Evolutionary conservation across 2,797 vertebrate genomes (phyloP), one percentile per base, ranked within the genome.

Genomic region (Chaenodraco wilsoni): DNA sequence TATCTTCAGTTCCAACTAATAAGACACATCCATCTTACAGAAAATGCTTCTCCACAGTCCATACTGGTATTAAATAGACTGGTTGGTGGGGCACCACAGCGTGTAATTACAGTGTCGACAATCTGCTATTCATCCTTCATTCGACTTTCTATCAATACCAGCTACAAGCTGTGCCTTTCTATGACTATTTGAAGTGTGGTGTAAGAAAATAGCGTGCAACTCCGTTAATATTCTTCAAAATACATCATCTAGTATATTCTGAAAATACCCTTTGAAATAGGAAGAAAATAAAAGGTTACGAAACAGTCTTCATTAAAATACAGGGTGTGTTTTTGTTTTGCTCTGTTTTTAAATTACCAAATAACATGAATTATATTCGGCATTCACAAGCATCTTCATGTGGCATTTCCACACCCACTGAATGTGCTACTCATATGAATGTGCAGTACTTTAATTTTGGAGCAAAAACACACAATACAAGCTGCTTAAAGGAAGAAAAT

Each of bases 41-140:
- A 83, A 70, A 66, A 40, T 21, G 45, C 56, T 16, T 60, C 54
- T 60, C 43, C 23, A 56, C 51, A 6, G 62, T 68, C 56, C 55
- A 69, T 40, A 9, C 55, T 64, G 50, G 69, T 70, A 86, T 82
- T 76, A 84, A 85, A 83, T 76, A 73, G 68, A 78, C 76, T 27
- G 64, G 50, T 69, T 78, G 72, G 69, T 71, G 62, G 45, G 76
- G 74, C 63, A 45, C 46, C 3, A 17, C 59, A 65, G 16, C 16
- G 17, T 83, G 72, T 79, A 80, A 78, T 82, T 82, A 74, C 52
- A 76, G 74, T 54, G 74, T 70, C 8, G 45, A 74, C 77, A 83
- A 65, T 77, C 77, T 74, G 71, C 74, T 71, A 40, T 73, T 65
- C 14, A 81, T 87, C 69, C 72, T 81, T 77, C 77, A 65, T 81